Percentiles rank a stretch among this genome's conserved stretches.
Evolutionary conservation across 2,113 vertebrate genomes (phyloP).

Genomic region (Mormyrus iriodes): DNA sequence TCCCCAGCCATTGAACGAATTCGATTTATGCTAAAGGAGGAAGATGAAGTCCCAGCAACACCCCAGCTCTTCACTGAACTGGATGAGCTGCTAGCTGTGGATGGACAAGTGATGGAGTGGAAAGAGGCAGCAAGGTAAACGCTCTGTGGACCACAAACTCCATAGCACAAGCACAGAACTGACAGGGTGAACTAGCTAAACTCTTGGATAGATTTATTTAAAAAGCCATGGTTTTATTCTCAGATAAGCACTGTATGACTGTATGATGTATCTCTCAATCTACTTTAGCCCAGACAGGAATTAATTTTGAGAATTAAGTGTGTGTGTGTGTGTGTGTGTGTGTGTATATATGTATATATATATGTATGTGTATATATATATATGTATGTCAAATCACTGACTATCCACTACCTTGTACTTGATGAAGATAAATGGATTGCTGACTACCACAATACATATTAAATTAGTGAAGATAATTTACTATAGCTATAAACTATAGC

Average conservation of each 20-base stretch:
- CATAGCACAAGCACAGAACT: neutral
- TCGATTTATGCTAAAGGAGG: slow-evolving; percentile 92
- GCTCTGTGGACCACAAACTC: neutral
- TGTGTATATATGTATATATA: no score
- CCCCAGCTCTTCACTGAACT: slow-evolving; percentile 97
- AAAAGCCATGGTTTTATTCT: neutral
- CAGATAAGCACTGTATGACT: neutral
- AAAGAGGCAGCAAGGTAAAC: slow-evolving; percentile 94
- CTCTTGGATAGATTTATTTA: neutral
- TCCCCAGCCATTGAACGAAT: slow-evolving; percentile 91
- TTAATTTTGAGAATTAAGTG: neutral
- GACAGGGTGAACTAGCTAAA: neutral
- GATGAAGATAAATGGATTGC: neutral
- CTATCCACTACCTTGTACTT: neutral
- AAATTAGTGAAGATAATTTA: neutral
- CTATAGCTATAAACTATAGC: neutral
- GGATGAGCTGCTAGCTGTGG: slow-evolving; percentile 86
- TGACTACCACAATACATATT: neutral
- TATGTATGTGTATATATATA: no score
- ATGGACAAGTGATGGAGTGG: slow-evolving; percentile 98
- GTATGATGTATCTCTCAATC: neutral
- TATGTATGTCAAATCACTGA: neutral
- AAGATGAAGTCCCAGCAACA: slow-evolving; percentile 84
- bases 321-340: no score
- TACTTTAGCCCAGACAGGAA: neutral